Percentiles rank a stretch among this genome's conserved stretches.
Conservation (phyloP, 2,113 vertebrate genomes). For the Meleagris gallopavo region DNA sequence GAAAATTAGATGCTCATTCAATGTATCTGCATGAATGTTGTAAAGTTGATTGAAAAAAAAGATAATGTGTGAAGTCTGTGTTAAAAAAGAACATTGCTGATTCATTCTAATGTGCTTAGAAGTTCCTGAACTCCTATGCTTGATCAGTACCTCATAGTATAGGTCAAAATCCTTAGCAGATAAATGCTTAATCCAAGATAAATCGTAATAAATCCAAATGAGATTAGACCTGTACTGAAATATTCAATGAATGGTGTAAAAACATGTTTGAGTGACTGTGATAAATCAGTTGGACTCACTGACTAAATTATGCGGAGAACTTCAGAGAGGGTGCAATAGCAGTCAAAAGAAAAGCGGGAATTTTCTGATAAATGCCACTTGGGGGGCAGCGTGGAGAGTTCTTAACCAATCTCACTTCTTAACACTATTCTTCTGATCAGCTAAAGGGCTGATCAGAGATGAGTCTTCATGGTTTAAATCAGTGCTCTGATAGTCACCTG, state of each 20-base stretch:
- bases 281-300: conserved; percentile 24
- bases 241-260: conserved; percentile 17
- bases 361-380: neutral
- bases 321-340: conserved; percentile 28
- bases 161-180: conserved; percentile 67
- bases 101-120: conserved; percentile 54
- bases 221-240: conserved; percentile 63
- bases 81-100: conserved; percentile 52
- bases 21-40: neutral
- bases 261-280: conserved; percentile 17
- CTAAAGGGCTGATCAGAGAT: neutral
- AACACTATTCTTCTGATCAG: conserved; percentile 39
- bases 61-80: conserved; percentile 38
- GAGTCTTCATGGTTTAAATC: conserved; percentile 15
- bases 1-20: conserved; percentile 53
- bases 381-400: neutral
- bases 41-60: conserved; percentile 39
- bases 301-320: neutral
- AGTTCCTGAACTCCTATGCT: neutral
- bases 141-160: conserved; percentile 17
- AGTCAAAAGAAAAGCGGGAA: conserved; percentile 37
- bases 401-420: conserved; percentile 16
- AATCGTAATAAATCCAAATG: conserved; percentile 71
- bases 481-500: conserved; percentile 42
- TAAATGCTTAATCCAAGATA: conserved; percentile 67